phyloP scores from a whole-genome alignment of 1,140 invertebrate species.

The Eurosta solidaginis region DNA sequence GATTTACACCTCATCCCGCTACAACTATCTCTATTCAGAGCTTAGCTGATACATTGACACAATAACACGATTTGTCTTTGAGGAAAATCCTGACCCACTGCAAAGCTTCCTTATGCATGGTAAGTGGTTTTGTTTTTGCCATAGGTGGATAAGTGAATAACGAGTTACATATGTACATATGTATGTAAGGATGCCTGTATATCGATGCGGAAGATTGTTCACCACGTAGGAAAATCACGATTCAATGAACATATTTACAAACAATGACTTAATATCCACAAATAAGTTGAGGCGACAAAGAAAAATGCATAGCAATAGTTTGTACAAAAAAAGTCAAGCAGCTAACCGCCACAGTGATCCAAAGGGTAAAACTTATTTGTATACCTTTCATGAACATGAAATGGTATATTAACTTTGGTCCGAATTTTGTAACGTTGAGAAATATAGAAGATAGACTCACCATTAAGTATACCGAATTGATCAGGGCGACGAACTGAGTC shows the following conservation, averaged over 20 bases:
- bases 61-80: constrained; percentile 37
- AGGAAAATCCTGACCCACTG: constrained; percentile 5
- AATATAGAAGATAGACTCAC: too few relatives aligned
- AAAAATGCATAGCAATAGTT: neutral
- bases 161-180: too few relatives aligned
- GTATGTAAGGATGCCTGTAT: too few relatives aligned
- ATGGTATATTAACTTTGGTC: too few relatives aligned
- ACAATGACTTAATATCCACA: neutral
- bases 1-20: neutral
- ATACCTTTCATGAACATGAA: too few relatives aligned
- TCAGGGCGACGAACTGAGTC: too few relatives aligned
- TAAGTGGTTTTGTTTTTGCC: constrained; percentile 53
- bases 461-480: too few relatives aligned
- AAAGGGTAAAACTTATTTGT: too few relatives aligned
- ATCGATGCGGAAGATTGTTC: neutral
- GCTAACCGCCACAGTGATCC: too few relatives aligned
- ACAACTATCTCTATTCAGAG: too few relatives aligned
- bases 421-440: too few relatives aligned
- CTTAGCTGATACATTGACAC: neutral
- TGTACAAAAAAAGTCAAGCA: too few relatives aligned
- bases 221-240: neutral
- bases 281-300: constrained; percentile 3
- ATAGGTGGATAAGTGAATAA: neutral
- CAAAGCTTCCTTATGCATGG: constrained; percentile 67
- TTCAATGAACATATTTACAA: neutral